Base-by-base conservation (phyloP, 2,888 invertebrate genomes). In the Masnerella sp. region DNA sequence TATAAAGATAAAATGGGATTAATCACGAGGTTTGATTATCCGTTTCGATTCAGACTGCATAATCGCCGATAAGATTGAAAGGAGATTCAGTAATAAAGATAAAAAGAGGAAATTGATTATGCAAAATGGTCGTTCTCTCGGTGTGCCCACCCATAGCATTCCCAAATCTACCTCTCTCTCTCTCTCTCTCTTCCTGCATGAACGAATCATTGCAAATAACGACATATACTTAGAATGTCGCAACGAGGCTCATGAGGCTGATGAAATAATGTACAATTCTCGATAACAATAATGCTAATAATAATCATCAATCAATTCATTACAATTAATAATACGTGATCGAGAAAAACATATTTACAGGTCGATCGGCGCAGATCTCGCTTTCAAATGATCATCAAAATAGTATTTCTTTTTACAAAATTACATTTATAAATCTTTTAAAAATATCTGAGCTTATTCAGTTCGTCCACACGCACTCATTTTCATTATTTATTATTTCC, bases 361-460 rank as follows among this genome's bases (percentile, higher is more conserved):
- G 82, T 84, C 72, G 14, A 82, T 80, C 81, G 80, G 81, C 80
- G 79, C 80, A 67, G 76, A 76, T 65, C 51, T 73, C 71, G 69
- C 56, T 75, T 64, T 72, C 75, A 74, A 83, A 83, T 84, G 22
- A 83, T 81, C 79, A 81, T 82, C 81, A 82, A 83, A 83, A 84
- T 70, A 64, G 56, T 43, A 58, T 79, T 82, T 83, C 80, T 85
- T 86, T 87, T 84, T 87, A 86, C 87, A 87, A 87, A 87, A 87
- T 87, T 85, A 86, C 86, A 86, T 84, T 85, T 43, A 85, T 83
- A 84, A 87, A 84, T 81, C 80, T 80, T 80, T 84, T 80, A 78
- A 77, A 79, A 83, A 83, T 78, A 82, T 84, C 83, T 82, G 85
- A 82, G 81, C 80, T 79, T 75, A 75, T 65, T 76, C 80, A 75